Conservation (phyloP, 2,113 vertebrate species). For the human (Homo sapiens) region DNA sequence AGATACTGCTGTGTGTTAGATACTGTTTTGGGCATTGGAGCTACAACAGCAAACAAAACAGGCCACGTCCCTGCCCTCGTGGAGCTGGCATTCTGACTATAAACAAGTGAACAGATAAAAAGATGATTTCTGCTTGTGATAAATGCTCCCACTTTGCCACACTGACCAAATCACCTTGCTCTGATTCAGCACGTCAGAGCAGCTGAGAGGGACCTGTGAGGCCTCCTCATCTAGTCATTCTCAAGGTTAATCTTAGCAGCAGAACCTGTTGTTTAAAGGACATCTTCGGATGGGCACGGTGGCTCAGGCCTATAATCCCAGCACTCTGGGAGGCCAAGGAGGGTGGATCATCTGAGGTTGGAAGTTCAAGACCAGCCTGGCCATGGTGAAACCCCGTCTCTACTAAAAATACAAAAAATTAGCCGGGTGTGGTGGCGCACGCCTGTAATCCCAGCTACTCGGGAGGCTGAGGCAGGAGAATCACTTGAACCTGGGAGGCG, state of each 20-base stretch:
- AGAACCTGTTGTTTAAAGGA: not conserved
- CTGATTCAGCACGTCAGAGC: rapidly evolving
- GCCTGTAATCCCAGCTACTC: too few relatives aligned
- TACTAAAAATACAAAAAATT: too few relatives aligned
- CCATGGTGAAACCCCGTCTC: too few relatives aligned
- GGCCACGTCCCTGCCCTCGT: rapidly evolving
- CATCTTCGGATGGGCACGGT: not conserved
- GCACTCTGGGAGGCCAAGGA: too few relatives aligned
- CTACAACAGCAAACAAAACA: not conserved
- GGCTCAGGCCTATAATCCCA: too few relatives aligned
- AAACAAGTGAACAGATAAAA: not conserved
- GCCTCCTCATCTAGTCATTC: not conserved
- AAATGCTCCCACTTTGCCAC: not conserved
- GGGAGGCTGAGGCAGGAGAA: too few relatives aligned
- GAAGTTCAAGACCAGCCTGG: too few relatives aligned
- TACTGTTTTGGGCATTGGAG: not conserved
- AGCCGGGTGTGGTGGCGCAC: too few relatives aligned
- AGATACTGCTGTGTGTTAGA: not conserved
- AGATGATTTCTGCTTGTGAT: not conserved
- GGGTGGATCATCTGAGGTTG: too few relatives aligned
- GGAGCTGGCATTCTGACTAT: not conserved
- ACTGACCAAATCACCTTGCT: not conserved
- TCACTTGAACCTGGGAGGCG: too few relatives aligned
- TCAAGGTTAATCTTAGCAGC: not conserved
- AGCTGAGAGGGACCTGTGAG: not conserved